Evolutionary conservation across 1,140 invertebrate species (phyloP).

Genomic region (Drosophila micromelanica): DNA sequence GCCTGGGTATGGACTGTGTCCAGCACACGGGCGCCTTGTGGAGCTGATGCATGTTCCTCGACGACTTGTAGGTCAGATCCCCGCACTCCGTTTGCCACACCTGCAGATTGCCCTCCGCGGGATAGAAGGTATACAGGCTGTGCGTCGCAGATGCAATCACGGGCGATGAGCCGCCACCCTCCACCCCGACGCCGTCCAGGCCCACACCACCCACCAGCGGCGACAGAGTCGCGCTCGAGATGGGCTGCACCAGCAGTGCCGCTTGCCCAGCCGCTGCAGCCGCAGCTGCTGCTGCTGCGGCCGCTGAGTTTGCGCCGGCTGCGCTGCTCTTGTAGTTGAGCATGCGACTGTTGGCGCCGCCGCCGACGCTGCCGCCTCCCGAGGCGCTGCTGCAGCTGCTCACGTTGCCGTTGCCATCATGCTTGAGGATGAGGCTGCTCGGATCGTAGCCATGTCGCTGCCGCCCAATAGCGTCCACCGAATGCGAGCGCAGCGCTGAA

Average conservation of each 20-base stretch:
- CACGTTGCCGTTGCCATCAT: constrained; percentile 72
- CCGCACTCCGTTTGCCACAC: constrained; percentile 83
- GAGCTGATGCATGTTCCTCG: constrained; percentile 79
- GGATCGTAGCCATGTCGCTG: constrained; percentile 77
- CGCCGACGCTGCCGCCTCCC: constrained; percentile 8
- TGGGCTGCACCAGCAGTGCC: constrained; percentile 74
- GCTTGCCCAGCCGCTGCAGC: constrained; percentile 62
- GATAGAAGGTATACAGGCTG: constrained; percentile 83
- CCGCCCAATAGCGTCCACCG: constrained; percentile 75
- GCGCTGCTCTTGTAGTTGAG: constrained; percentile 69
- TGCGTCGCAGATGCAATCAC: constrained; percentile 81
- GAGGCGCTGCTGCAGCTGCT: constrained; percentile 40
- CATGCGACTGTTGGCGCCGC: constrained; percentile 63
- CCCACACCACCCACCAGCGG: constrained; percentile 54
- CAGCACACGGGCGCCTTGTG: constrained; percentile 83
- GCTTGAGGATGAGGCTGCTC: constrained; percentile 74
- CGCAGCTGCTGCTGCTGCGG: constrained; percentile 25
- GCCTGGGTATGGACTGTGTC: constrained; percentile 84
- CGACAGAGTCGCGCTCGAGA: constrained; percentile 75
- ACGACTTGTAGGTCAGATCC: constrained; percentile 82
- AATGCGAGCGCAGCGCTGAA: constrained; percentile 68
- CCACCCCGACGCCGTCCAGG: constrained; percentile 58
- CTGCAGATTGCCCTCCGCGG: constrained; percentile 82
- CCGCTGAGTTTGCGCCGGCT: constrained; percentile 6
- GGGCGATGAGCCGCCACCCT: constrained; percentile 62